Evolutionary conservation across 1,140 invertebrate species (phyloP).

Genomic region (Lepidurus arcticus): DNA sequence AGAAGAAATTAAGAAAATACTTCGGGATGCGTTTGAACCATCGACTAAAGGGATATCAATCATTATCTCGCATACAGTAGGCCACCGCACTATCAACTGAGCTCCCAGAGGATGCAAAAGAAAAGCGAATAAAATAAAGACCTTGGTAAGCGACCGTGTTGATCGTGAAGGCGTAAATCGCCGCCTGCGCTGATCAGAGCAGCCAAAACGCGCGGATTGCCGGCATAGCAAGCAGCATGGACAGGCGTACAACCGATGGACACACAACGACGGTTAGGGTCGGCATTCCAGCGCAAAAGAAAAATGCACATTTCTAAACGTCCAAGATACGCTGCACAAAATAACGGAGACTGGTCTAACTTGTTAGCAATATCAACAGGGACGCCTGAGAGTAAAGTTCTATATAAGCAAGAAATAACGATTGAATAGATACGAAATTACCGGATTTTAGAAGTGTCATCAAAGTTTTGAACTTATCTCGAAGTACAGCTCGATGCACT

Average conservation of each 20-base stretch:
- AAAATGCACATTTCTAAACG: conserved; percentile 41
- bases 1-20: not conserved
- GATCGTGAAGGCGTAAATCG: conserved; percentile 47
- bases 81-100: not conserved
- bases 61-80: not conserved
- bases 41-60: not conserved
- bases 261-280: conserved; percentile 45
- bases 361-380: conserved; percentile 46
- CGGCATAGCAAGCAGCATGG: conserved; percentile 45
- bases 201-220: conserved; percentile 42
- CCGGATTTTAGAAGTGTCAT: conserved; percentile 24
- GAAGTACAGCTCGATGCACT: conserved; percentile 28
- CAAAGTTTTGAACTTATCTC: conserved; percentile 24
- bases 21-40: not conserved
- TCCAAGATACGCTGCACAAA: conserved; percentile 45
- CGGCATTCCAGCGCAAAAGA: conserved; percentile 45
- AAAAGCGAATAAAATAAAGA: not conserved
- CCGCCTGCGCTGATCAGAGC: conserved; percentile 45
- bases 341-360: conserved; percentile 47
- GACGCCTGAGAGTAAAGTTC: conserved; percentile 38
- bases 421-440: not conserved
- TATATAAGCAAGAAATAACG: conserved; percentile 2
- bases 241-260: conserved; percentile 45
- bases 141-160: conserved; percentile 37
- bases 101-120: not conserved